Evolutionary conservation across 2,113 vertebrate genomes (phyloP).

Genomic region (Perca flavescens): DNA sequence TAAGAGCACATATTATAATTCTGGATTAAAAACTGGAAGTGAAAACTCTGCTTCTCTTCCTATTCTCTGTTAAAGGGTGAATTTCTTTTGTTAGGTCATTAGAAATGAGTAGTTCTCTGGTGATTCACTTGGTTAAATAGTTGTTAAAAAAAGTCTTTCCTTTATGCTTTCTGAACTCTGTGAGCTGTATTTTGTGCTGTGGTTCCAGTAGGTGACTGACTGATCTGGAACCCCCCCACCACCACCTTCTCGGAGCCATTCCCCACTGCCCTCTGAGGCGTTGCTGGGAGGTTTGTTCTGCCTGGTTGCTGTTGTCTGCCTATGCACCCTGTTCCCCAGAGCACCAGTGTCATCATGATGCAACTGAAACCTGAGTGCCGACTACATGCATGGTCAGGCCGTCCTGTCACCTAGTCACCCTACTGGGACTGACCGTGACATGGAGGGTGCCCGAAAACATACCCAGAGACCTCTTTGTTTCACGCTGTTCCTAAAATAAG

Average conservation of each 20-base stretch:
- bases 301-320: conserved; percentile 68
- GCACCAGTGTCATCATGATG: conserved; percentile 68
- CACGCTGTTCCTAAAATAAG: conserved; percentile 55
- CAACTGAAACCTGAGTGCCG: conserved; percentile 69
- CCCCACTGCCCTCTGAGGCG: conserved; percentile 56
- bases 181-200: background rate
- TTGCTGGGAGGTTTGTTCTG: conserved; percentile 67
- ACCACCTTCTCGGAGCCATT: conserved; percentile 18
- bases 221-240: conserved; percentile 46
- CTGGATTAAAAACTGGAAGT: background rate
- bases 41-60: background rate
- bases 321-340: conserved; percentile 56
- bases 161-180: background rate
- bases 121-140: background rate
- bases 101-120: background rate
- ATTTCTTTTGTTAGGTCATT: conserved; percentile 5
- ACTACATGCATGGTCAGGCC: conserved; percentile 77
- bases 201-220: conserved; percentile 36
- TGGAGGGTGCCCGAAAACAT: conserved; percentile 47
- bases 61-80: background rate
- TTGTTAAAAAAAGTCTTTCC: background rate
- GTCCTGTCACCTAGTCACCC: conserved; percentile 72
- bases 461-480: conserved; percentile 64
- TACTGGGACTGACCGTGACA: conserved; percentile 76
- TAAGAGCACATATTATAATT: background rate